Evolutionary conservation across 2,113 vertebrate species (phyloP), one percentile per base, ranked within the genome.

Genomic region (Agapornis roseicollis): DNA sequence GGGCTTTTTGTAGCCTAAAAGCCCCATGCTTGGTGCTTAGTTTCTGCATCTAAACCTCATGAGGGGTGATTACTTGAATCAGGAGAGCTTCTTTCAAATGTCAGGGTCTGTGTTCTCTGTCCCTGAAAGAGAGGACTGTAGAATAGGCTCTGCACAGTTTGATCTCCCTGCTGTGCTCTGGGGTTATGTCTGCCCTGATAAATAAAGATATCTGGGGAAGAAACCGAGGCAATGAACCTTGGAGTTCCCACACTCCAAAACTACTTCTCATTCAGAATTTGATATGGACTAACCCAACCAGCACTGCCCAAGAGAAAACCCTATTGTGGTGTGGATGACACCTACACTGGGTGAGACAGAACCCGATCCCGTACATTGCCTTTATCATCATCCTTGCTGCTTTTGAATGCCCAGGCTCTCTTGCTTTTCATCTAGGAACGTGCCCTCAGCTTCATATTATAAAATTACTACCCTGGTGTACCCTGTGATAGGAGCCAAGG

Each of bases 261-360:
- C 14, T 0, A 1, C 6, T 90, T 77, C 13, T 70, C 27, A 58
- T 10, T 24, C 2, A 13, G 39, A 28, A 49, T 41, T 22, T 77
- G 8, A 37, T 68, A 27, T 10, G 42, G 37, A 58, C 7, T 13
- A 64, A 83, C 52, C 49, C 68, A 77, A 7, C 4, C n/a, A 70
- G 15, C 35, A 83, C 37, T 77, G 46, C 35, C n/a, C 37, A 55
- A 69, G 56, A 37, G 29, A 85, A 50, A 79, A 35, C 7, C 22
- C 27, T 8, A 2, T 2, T 7, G 3, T 16, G 19, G 17, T 44
- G 7, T 4, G 3, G 29, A 13, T 82, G n/a, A 22, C 33, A 53
- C 3, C 14, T 58, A 4, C 3, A 7, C 19, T 10, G 37, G 5
- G 5, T 42, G 37, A 71, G 27, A 56, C 10, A 1, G 6, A 72